These are phyloP conservation scores for Plutomurus gul DNA, from an alignment of 1,140 invertebrate genomes.

Conservation along the genomic window DNA sequence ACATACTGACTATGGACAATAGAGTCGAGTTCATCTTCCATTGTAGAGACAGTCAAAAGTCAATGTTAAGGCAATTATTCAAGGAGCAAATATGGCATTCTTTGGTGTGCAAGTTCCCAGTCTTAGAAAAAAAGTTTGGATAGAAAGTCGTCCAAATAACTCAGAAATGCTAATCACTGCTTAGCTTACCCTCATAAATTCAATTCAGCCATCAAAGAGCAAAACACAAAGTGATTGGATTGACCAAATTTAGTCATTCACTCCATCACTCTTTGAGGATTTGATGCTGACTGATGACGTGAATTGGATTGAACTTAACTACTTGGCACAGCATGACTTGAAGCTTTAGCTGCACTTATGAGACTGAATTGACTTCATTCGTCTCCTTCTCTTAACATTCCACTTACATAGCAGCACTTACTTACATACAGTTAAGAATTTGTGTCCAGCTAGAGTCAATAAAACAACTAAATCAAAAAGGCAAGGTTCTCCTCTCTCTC, in stretches of 20 bases:
- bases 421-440: not conserved
- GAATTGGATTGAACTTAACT: not conserved
- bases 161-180: constrained; percentile 4
- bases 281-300: not conserved
- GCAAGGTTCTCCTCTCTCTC: not conserved
- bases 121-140: not conserved
- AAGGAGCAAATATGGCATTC: not conserved
- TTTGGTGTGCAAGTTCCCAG: not conserved
- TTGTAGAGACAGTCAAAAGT: too few species aligned
- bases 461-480: not conserved
- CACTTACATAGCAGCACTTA: too few species aligned
- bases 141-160: not conserved
- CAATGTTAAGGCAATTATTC: not conserved
- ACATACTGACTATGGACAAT: too few species aligned
- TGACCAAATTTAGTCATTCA: constrained; percentile 44
- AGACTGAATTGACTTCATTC: not conserved
- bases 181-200: constrained; percentile 33
- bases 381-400: constrained; percentile 7
- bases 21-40: too few species aligned
- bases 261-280: not conserved
- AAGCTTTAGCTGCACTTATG: not conserved
- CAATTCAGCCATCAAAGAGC: not conserved
- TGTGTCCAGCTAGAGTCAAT: not conserved
- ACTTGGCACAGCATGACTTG: not conserved
- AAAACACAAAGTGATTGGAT: constrained; percentile 35